Conservation (phyloP, 2,113 vertebrate genomes). For the Xiphophorus hellerii region DNA sequence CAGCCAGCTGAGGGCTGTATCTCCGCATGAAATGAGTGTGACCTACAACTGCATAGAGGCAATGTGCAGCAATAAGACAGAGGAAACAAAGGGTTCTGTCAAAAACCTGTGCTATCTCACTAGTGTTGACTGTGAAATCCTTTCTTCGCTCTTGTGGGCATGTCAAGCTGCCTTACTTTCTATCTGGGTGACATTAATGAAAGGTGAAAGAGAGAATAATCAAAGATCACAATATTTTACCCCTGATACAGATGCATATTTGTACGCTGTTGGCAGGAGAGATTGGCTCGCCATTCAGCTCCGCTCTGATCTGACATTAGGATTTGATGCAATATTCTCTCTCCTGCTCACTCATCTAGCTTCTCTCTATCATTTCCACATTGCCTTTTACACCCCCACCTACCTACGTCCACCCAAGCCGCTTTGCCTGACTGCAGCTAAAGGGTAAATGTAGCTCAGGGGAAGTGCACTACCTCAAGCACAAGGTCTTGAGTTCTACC, state of each 20-base stretch:
- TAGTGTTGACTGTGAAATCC: slow-evolving; percentile 44
- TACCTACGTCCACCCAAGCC: slow-evolving; percentile 57
- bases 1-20: slow-evolving; percentile 22
- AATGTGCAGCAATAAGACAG: slow-evolving; percentile 31
- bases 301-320: slow-evolving; percentile 72
- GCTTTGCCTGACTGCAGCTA: slow-evolving; percentile 60
- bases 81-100: slow-evolving; percentile 69
- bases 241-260: slow-evolving; percentile 64
- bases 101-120: slow-evolving; percentile 49
- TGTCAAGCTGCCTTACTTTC: slow-evolving; percentile 46
- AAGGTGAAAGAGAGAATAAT: slow-evolving; percentile 76
- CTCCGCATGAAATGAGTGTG: slow-evolving; percentile 53
- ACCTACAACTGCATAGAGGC: slow-evolving; percentile 60
- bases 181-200: slow-evolving; percentile 76
- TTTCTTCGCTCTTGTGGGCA: slow-evolving; percentile 37
- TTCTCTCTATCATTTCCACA: slow-evolving; percentile 45
- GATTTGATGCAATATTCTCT: slow-evolving; percentile 65
- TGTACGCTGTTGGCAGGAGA: slow-evolving; percentile 37
- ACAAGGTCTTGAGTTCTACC: slow-evolving; percentile 30
- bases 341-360: slow-evolving; percentile 43
- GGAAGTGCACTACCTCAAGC: slow-evolving; percentile 59
- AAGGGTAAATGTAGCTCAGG: slow-evolving; percentile 77
- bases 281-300: slow-evolving; percentile 44
- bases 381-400: slow-evolving; percentile 15
- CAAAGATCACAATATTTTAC: slow-evolving; percentile 78